Evolutionary conservation across 2,888 invertebrate genomes (phyloP), one percentile per base, ranked within the genome.

Genomic region (Nowickia ferox): DNA sequence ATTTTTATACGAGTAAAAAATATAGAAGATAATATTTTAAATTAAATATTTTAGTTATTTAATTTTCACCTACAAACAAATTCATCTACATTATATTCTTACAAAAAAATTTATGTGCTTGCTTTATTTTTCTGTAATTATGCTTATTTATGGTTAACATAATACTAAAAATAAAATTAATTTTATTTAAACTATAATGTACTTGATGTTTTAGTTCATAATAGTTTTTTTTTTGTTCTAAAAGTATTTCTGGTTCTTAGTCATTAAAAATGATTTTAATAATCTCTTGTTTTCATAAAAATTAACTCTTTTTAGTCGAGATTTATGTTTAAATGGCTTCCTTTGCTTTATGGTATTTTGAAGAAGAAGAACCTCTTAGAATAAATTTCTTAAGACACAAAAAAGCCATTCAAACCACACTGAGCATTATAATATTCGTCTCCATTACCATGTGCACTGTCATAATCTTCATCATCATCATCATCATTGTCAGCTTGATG

Each of bases 331-430:
- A 66, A 66, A 48, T 74, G 80, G 55, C 66, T 80, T 74, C 30
- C 48, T 48, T 66, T 55, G 48, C 48, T 72, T 72, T 46, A n/a
- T 17, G 46, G 55, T 22, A 57, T 9, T 72, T 46, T 15, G 46
- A 69, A 13, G 17, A 19, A 63, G 19, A 44, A 59, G 59, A 48
- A 48, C 40, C 65, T 72, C 69, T 77, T 72, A 17, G 44, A 71
- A 66, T 44, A 77, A 77, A 59, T 83, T 59, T 66, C 30, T 57
- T 38, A 13, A 76, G 38, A 83, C 55, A 30, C 65, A 51, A 71
- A 59, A 71, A 65, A 71, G 65, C 71, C 51, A 83, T 83, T 65
- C 51, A 77, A 82, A 83, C 77, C 65, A 83, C 65, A 83, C 48
- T 83, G 83, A 83, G 51, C 8, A 59, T 22, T 65, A 57, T 71